Evolutionary conservation across 2,888 invertebrate species (phyloP).

Genomic region (Polymixis flavicincta): DNA sequence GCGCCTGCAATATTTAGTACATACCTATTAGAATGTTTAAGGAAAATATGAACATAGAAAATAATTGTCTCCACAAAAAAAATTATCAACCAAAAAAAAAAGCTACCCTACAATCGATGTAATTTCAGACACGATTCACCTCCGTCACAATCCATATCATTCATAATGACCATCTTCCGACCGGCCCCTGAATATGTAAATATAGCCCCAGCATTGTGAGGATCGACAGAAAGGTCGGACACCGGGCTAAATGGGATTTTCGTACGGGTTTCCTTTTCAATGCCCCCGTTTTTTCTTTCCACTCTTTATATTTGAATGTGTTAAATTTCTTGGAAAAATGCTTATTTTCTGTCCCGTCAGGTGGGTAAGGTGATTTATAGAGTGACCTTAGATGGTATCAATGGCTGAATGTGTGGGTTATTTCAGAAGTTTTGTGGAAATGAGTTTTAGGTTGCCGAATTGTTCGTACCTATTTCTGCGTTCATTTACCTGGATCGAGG

Average conservation of each 20-base stretch:
- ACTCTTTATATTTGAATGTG: slow-evolving; percentile 79
- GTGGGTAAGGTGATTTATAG: slow-evolving; percentile 77
- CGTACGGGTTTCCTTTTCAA: slow-evolving; percentile 81
- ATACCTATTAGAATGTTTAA: not conserved
- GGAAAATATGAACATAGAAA: slow-evolving; percentile 5
- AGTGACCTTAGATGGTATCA: slow-evolving; percentile 65
- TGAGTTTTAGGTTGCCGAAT: slow-evolving; percentile 56
- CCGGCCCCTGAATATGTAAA: slow-evolving; percentile 78
- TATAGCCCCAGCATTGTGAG: slow-evolving; percentile 79
- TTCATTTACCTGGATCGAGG: slow-evolving; percentile 24
- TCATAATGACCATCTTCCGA: slow-evolving; percentile 85
- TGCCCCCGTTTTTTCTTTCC: slow-evolving; percentile 67
- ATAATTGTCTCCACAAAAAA: slow-evolving; percentile 7
- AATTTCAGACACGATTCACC: slow-evolving; percentile 79
- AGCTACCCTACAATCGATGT: slow-evolving; percentile 71
- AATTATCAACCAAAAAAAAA: too few relatives aligned
- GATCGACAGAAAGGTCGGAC: slow-evolving; percentile 80
- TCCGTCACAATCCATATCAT: slow-evolving; percentile 74
- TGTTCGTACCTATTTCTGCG: slow-evolving; percentile 36
- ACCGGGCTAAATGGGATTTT: slow-evolving; percentile 83
- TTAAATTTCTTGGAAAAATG: slow-evolving; percentile 89
- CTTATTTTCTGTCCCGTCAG: slow-evolving; percentile 81
- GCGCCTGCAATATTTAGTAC: not conserved
- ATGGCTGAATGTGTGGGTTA: slow-evolving; percentile 61
- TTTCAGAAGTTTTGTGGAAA: slow-evolving; percentile 52